Percentiles rank a stretch among this genome's conserved stretches.
phyloP scores from a whole-genome alignment of 2,113 vertebrate genomes.

The Balaeniceps rex region DNA sequence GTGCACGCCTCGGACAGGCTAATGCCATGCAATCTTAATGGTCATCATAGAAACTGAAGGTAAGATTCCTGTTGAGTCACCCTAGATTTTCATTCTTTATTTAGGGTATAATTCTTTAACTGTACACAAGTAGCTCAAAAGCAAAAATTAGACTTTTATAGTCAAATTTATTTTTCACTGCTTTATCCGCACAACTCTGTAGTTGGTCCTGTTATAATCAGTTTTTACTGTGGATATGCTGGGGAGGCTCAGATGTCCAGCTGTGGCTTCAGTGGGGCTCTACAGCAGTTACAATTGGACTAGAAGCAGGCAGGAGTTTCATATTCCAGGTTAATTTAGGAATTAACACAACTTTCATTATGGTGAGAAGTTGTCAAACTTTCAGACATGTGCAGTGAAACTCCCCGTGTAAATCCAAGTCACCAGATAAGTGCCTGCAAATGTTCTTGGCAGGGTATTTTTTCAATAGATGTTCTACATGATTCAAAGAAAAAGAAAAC shows the following conservation, averaged over 20 bases:
- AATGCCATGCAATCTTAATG: neutral
- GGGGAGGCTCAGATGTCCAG: neutral
- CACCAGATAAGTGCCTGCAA: neutral
- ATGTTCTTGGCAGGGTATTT: neutral
- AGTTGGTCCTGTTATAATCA: neutral
- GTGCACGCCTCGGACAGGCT: rapidly evolving
- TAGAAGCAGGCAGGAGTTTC: neutral
- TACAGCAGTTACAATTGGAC: neutral
- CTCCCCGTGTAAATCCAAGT: neutral
- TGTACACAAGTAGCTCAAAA: neutral
- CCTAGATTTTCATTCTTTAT: neutral
- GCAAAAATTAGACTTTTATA: neutral
- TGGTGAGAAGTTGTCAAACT: neutral
- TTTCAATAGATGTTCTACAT: neutral
- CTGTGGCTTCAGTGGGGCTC: neutral
- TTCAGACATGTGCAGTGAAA: neutral
- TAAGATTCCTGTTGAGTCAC: neutral
- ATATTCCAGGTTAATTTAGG: neutral
- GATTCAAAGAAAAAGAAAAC: neutral
- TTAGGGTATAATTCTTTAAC: neutral
- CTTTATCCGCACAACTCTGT: neutral
- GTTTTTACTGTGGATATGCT: neutral
- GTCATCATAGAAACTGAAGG: neutral
- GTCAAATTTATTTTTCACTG: neutral
- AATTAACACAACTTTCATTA: neutral